Base-by-base conservation (phyloP, 2,113 vertebrate species). In the Lanius collurio region DNA sequence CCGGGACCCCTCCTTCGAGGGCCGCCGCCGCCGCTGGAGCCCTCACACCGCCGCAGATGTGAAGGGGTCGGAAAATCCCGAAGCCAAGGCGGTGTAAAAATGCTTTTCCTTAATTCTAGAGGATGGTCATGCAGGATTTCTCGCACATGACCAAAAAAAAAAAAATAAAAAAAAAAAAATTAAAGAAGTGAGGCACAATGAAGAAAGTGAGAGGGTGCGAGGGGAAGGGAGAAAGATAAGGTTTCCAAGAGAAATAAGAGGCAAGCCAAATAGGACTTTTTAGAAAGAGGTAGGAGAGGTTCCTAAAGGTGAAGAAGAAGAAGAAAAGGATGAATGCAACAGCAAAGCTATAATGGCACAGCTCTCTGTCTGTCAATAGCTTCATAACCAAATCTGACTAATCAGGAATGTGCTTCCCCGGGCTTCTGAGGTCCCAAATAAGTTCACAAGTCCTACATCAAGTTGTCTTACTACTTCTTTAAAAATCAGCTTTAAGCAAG, bases 171-270 rank as follows among this genome's bases (percentile, higher is more conserved):
- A 74, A 70, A 60, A 47, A 9, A 9, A 7, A 85, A 42, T 42
- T 42, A 42, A 89, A 50, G 13, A 85, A 84, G 39, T 41, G 79
- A 83, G 89, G 52, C 20, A 92, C 49, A 90, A 50, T 83, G 93
- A 82, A 94, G 70, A 95, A 89, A 92, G 83, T 59, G 64, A 89
- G 90, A 93, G 82, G 64, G 70, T 82, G 35, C 2, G 7, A 94
- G 41, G 62, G 35, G 63, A 44, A 73, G 49, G 60, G 65, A 75
- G 53, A 82, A 93, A 94, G 78, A 95, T 73, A 85, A 85, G 15
- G 60, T 95, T 96, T 97, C 80, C 92, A 92, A 83, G 28, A 91
- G 52, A 95, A 97, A 86, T 52, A 41, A 74, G 78, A 95, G 68
- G 67, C 24, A 24, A 90, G 55, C 42, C 91, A 96, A 97, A 89